Evolutionary conservation across 2,888 invertebrate genomes (phyloP).

Genomic region (Neelides folsomi): DNA sequence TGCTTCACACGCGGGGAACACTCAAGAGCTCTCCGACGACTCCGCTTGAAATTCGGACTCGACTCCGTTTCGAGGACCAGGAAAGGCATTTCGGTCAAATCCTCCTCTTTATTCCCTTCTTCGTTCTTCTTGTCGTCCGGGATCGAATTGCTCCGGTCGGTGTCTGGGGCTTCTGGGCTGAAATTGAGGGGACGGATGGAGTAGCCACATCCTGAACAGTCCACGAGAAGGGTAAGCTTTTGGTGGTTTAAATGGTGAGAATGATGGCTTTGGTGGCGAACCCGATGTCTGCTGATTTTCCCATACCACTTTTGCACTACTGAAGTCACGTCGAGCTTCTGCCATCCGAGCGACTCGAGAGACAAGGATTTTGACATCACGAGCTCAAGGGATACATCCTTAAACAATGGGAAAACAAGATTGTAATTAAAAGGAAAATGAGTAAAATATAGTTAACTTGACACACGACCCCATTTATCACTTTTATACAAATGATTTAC

Average conservation of each 20-base stretch:
- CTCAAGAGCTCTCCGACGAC: slow-evolving; percentile 68
- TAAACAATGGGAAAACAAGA: slow-evolving; percentile 10
- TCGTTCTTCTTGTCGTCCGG: neutral
- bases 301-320: slow-evolving; percentile 63
- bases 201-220: slow-evolving; percentile 37
- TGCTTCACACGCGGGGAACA: slow-evolving; percentile 59
- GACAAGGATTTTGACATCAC: slow-evolving; percentile 46
- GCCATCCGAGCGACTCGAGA: slow-evolving; percentile 63
- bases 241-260: slow-evolving; percentile 18
- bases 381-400: slow-evolving; percentile 43
- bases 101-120: slow-evolving; percentile 21
- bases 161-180: slow-evolving; percentile 13
- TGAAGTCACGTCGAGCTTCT: slow-evolving; percentile 67
- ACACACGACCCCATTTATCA: too few species aligned
- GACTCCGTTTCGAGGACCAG: slow-evolving; percentile 32
- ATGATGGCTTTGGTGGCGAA: slow-evolving; percentile 20
- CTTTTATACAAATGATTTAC: too few species aligned
- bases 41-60: slow-evolving; percentile 39
- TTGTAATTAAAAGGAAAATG: neutral
- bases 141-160: neutral
- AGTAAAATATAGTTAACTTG: neutral
- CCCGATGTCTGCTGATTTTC: slow-evolving; percentile 26
- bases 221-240: slow-evolving; percentile 60
- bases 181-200: slow-evolving; percentile 33
- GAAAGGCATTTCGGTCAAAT: slow-evolving; percentile 32